Conservation (phyloP, 2,797 vertebrate genomes). For the Dipus sagitta region DNA sequence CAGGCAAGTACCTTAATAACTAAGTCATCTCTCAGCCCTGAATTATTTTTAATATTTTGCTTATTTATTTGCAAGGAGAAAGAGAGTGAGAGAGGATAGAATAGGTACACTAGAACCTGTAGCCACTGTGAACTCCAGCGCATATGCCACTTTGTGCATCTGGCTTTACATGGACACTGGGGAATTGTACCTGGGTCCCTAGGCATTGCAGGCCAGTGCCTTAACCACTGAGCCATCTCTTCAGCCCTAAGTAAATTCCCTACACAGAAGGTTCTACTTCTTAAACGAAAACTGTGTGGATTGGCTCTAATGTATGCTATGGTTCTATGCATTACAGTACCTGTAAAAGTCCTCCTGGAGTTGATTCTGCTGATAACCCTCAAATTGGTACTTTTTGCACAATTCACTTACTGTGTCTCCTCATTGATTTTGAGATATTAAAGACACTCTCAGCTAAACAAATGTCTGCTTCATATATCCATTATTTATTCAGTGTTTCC, state of each 20-base stretch:
- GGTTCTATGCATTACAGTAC: neutral
- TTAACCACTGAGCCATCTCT: too few species aligned
- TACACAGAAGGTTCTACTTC: constrained; percentile 11
- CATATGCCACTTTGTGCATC: too few species aligned
- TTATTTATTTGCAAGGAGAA: too few species aligned
- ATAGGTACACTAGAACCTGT: too few species aligned
- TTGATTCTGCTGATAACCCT: constrained; percentile 24
- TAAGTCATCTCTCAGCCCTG: too few species aligned
- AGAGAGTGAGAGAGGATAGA: too few species aligned
- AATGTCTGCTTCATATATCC: neutral
- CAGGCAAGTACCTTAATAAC: too few species aligned
- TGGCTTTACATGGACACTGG: too few species aligned
- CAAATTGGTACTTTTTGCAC: neutral
- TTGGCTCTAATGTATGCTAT: neutral
- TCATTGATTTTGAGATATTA: neutral
- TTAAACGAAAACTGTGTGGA: constrained; percentile 21
- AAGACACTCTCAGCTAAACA: constrained; percentile 11
- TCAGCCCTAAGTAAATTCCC: neutral
- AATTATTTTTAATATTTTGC: too few species aligned
- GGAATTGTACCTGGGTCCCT: too few species aligned
- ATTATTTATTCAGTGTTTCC: constrained; percentile 1
- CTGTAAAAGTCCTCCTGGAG: neutral
- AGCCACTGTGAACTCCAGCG: too few species aligned
- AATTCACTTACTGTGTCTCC: constrained; percentile 24
- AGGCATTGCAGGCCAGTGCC: too few species aligned